phyloP scores from a whole-genome alignment of 1,140 invertebrate genomes.

The Arion vulgaris region DNA sequence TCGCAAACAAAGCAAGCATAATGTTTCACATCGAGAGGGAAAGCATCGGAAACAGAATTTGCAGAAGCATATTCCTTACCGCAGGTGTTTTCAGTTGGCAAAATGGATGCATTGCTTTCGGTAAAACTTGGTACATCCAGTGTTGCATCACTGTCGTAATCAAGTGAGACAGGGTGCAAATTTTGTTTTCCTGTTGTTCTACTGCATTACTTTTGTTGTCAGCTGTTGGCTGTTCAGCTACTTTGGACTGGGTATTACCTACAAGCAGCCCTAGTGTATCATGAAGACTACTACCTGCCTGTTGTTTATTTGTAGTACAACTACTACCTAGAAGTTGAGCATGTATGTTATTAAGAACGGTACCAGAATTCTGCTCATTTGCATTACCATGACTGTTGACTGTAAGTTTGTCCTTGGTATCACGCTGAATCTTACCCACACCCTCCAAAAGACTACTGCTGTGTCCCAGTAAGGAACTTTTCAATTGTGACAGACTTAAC shows the following conservation, averaged over 20 bases:
- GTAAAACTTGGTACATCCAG: neutral
- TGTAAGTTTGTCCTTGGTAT: no score
- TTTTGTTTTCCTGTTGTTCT: no score
- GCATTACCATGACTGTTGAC: no score
- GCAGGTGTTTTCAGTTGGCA: neutral
- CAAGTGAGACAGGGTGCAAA: neutral
- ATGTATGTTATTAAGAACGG: no score
- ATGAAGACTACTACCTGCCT: neutral
- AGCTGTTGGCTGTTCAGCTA: neutral
- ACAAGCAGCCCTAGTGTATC: neutral
- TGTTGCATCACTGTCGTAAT: conserved; percentile 18
- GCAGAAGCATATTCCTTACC: neutral
- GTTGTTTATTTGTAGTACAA: neutral
- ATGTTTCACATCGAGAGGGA: neutral
- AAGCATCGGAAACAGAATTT: no score
- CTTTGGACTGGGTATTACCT: no score
- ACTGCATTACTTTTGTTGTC: neutral
- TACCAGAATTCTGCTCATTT: no score
- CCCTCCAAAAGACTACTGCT: no score
- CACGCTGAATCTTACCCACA: no score
- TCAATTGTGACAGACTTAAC: neutral
- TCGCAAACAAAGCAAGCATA: conserved; percentile 37
- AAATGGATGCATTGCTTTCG: neutral
- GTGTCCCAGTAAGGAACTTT: neutral
- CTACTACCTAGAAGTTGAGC: neutral